Base-by-base conservation (phyloP, 2,888 invertebrate species). In the Koerneria pararmatus region DNA sequence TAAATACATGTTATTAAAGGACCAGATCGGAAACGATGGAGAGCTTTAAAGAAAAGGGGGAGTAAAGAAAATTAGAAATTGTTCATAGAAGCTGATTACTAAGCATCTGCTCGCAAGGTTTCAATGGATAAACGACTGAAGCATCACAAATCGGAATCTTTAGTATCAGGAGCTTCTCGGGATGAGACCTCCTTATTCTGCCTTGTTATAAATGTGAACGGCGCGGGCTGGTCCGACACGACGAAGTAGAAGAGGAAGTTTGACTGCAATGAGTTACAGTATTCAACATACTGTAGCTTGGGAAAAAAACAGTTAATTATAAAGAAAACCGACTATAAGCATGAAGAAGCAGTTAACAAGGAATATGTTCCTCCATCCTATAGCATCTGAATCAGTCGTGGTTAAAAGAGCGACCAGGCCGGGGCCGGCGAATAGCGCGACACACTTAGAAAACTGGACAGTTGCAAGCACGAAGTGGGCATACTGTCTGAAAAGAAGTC, bases 191-290 rank as follows among this genome's bases (percentile, higher is more conserved):
- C n/a, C n/a, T n/a, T n/a, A n/a, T n/a, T n/a, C n/a, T n/a, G n/a
- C n/a, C n/a, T n/a, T n/a, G 60, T 60, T 29, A 60, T 60, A 11
- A 48, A 48, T 0, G 62, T 62, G 31, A 62, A 71, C 46, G 49
- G 37, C 1, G 72, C 72, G 22, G 72, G 69, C 27, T 70, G 61
- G 49, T 71, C 74, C 11, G 72, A 71, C 56, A 71, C 72, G 46
- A 72, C 65, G 29, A 70, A 59, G 66, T 68, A 72, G 11, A 72
- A 70, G 60, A 73, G 57, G 22, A 70, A 56, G 59, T 74, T 74
- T 15, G 71, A 76, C 71, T 75, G 63, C 32, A 46, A 62, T 27
- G 29, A 29, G 27, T 29, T 29, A 31, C 31, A 5, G 11, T 15
- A 6, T 8, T n/a, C 4, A 27, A 24, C 15, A 5, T 51, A 22